A percentile compares a stretch with the other conserved stretches of the same genome.
Evolutionary conservation across 2,797 vertebrate species (phyloP).

Genomic region (Phataginus tetradactyla): DNA sequence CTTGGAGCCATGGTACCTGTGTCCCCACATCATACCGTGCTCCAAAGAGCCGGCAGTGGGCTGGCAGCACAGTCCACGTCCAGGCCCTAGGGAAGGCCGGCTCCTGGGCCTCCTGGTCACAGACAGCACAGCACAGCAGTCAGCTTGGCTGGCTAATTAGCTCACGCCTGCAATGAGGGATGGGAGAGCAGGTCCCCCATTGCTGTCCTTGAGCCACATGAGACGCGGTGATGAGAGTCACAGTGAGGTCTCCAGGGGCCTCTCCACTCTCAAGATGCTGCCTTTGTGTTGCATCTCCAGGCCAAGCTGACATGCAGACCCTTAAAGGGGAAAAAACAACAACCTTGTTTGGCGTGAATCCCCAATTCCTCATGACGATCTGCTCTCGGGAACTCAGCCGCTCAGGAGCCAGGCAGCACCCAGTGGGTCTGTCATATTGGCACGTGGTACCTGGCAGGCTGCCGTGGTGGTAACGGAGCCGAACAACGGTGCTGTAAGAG

Average conservation of each 20-base stretch:
- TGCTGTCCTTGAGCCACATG: rapidly evolving
- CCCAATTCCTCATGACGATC: not conserved
- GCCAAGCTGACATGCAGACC: not conserved
- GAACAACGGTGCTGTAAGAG: rapidly evolving
- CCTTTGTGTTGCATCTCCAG: not conserved
- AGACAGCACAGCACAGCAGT: not conserved
- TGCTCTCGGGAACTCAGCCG: rapidly evolving
- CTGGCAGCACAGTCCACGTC: not conserved
- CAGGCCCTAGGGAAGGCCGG: not conserved
- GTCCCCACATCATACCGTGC: rapidly evolving
- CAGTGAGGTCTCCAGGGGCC: slow-evolving; percentile 3
- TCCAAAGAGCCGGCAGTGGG: rapidly evolving
- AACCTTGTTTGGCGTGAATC: not conserved
- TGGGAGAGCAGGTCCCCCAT: rapidly evolving
- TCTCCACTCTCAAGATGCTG: not conserved
- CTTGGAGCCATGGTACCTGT: rapidly evolving
- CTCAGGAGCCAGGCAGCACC: rapidly evolving
- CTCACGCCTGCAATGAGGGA: rapidly evolving
- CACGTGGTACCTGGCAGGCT: rapidly evolving
- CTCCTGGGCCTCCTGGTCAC: rapidly evolving
- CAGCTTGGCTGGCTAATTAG: not conserved
- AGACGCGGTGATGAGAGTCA: not conserved
- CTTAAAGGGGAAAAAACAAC: not conserved
- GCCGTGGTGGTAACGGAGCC: rapidly evolving
- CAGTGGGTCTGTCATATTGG: rapidly evolving